These are phyloP conservation scores for Jacana jacana DNA, from an alignment of 2,113 vertebrate genomes.

Conservation along the genomic window DNA sequence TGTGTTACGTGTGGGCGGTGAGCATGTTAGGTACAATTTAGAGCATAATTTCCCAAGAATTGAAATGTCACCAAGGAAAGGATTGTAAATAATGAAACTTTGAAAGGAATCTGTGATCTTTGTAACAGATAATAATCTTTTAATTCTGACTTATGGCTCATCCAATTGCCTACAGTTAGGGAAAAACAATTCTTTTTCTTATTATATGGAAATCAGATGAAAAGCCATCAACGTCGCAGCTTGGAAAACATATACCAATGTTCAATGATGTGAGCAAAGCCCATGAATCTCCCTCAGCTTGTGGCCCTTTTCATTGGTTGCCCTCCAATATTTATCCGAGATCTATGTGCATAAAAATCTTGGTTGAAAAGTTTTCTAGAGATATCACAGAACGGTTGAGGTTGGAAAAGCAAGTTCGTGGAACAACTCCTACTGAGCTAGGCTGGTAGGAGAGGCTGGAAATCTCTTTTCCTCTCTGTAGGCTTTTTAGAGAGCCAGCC, in stretches of 20 bases:
- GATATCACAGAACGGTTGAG: neutral
- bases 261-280: conserved; percentile 31
- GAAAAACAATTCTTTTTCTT: conserved; percentile 51
- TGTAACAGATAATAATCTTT: conserved; percentile 64
- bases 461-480: conserved; percentile 22
- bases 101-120: conserved; percentile 55
- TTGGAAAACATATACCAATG: conserved; percentile 27
- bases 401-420: conserved; percentile 7
- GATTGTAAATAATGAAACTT: conserved; percentile 64
- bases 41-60: conserved; percentile 54
- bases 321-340: neutral
- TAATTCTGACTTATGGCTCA: conserved; percentile 68
- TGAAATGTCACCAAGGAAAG: conserved; percentile 55
- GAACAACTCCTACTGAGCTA: neutral
- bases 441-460: neutral
- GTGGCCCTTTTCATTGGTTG: neutral
- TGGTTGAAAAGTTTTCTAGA: neutral
- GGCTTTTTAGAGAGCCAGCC: conserved; percentile 1
- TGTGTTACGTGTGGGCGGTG: conserved; percentile 43
- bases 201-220: conserved; percentile 59
- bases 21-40: conserved; percentile 60
- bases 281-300: neutral
- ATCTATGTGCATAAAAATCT: neutral
- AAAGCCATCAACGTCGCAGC: conserved; percentile 41
- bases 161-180: conserved; percentile 53